Percentiles rank a stretch among this genome's conserved stretches.
Conservation (phyloP, 2,888 invertebrate genomes). For the Amblyjoppa proteus region DNA sequence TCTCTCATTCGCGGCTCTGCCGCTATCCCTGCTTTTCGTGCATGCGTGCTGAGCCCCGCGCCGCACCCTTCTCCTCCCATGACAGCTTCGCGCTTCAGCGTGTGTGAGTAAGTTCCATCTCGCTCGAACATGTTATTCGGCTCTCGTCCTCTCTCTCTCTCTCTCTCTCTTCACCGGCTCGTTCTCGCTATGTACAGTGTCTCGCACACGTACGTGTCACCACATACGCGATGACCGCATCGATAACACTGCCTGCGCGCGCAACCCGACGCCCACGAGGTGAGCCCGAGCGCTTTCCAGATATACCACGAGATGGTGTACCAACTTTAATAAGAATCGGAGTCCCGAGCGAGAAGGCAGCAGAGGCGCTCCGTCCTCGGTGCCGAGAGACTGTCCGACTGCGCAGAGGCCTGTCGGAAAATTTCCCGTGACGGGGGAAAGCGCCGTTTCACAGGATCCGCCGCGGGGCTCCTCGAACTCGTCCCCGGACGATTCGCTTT, state of each 20-base stretch:
- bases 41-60: conserved; percentile 49
- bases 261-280: conserved; percentile 69
- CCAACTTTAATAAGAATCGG: conserved; percentile 31
- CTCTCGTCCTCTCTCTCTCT: conserved; percentile 6
- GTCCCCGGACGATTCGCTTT: background rate
- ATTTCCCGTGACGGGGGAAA: conserved; percentile 14
- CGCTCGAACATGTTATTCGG: conserved; percentile 32
- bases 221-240: conserved; percentile 48
- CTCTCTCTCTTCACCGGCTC: conserved; percentile 9
- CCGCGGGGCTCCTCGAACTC: conserved; percentile 55
- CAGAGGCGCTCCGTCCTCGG: conserved; percentile 19
- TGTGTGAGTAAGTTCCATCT: background rate
- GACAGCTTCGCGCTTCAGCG: background rate
- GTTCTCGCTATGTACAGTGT: conserved; percentile 42
- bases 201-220: conserved; percentile 21
- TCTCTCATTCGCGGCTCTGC: conserved; percentile 56
- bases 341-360: background rate
- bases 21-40: conserved; percentile 21
- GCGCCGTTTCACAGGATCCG: conserved; percentile 31
- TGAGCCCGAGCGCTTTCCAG: conserved; percentile 54
- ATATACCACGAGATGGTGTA: conserved; percentile 72
- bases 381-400: background rate
- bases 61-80: conserved; percentile 52
- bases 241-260: conserved; percentile 73
- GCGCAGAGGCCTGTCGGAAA: background rate